These are phyloP conservation scores for Cabera pusaria DNA, from an alignment of 2,888 invertebrate genomes.

Conservation along the genomic window DNA sequence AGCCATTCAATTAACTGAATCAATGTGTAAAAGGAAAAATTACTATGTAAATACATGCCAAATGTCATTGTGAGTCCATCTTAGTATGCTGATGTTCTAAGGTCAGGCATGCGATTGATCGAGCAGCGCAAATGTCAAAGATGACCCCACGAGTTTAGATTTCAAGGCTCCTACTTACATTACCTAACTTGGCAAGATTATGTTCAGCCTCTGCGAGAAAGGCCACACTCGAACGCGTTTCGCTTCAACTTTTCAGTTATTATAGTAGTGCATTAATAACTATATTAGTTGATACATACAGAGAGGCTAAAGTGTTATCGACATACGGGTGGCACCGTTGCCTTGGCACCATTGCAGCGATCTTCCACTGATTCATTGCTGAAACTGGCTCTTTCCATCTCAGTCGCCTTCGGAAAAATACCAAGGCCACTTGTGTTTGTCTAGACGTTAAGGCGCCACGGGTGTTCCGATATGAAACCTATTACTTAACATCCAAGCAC, in stretches of 20 bases:
- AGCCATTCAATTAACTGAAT: too few relatives aligned
- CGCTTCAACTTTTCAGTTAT: conserved; percentile 24
- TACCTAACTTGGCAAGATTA: conserved; percentile 7
- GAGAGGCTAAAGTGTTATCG: conserved; percentile 65
- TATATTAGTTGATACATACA: conserved; percentile 34
- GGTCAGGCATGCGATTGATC: conserved; percentile 21
- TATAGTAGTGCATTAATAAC: conserved; percentile 36
- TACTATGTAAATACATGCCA: conserved; percentile 9
- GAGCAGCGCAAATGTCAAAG: conserved; percentile 19
- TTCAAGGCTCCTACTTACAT: conserved; percentile 20
- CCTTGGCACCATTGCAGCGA: conserved; percentile 68
- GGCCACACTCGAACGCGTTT: conserved; percentile 24
- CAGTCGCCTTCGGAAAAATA: conserved; percentile 48
- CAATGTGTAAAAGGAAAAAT: conserved; percentile 14
- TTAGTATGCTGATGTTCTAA: conserved; percentile 26
- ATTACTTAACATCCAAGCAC: conserved; percentile 14
- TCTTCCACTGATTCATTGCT: conserved; percentile 52
- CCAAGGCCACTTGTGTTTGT: conserved; percentile 63
- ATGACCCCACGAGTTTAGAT: conserved; percentile 22
- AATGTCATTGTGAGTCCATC: conserved; percentile 9
- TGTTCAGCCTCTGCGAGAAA: conserved; percentile 3
- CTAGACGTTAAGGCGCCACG: conserved; percentile 37
- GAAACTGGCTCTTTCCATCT: conserved; percentile 53
- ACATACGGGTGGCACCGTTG: conserved; percentile 65
- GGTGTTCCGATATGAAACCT: too few relatives aligned